Evolutionary conservation across 2,797 vertebrate genomes (phyloP).

Genomic region (Cyprinella venusta): DNA sequence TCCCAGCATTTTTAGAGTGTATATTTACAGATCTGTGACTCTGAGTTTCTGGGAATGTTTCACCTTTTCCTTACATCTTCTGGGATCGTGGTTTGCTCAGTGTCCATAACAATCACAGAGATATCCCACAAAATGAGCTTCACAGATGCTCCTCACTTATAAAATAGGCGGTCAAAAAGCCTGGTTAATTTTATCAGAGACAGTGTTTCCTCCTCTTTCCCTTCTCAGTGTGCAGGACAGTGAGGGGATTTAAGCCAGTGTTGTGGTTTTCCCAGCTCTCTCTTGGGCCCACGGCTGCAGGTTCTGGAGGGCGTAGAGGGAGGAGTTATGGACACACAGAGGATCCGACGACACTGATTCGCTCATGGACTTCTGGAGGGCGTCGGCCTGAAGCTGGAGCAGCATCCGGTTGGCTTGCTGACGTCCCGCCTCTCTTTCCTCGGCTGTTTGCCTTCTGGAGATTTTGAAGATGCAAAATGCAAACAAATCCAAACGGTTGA

Average conservation of each 20-base stretch:
- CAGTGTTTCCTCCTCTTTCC: background rate
- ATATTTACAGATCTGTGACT: background rate
- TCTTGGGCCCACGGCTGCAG: constrained; percentile 96
- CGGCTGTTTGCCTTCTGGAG: constrained; percentile 92
- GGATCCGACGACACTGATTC: constrained; percentile 89
- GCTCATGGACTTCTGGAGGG: constrained; percentile 89
- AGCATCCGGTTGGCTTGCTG: constrained; percentile 94
- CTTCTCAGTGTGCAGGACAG: background rate
- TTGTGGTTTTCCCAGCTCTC: constrained; percentile 69
- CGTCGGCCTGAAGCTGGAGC: constrained; percentile 94
- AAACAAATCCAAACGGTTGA: background rate
- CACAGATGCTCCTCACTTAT: background rate
- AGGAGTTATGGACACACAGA: constrained; percentile 95
- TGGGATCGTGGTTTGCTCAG: background rate
- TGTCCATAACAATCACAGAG: background rate
- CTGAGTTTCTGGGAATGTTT: background rate
- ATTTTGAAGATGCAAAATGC: background rate
- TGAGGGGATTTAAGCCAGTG: constrained; percentile 45
- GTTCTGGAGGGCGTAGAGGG: constrained; percentile 95
- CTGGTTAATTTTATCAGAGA: background rate
- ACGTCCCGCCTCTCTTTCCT: constrained; percentile 94
- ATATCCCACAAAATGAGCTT: background rate
- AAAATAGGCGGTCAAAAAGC: background rate
- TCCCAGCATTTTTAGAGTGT: no score
- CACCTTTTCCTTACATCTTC: background rate